A percentile compares a stretch with the other conserved stretches of the same genome.
Evolutionary conservation across 2,888 invertebrate genomes (phyloP).

Genomic region (Stenotaenia linearis): DNA sequence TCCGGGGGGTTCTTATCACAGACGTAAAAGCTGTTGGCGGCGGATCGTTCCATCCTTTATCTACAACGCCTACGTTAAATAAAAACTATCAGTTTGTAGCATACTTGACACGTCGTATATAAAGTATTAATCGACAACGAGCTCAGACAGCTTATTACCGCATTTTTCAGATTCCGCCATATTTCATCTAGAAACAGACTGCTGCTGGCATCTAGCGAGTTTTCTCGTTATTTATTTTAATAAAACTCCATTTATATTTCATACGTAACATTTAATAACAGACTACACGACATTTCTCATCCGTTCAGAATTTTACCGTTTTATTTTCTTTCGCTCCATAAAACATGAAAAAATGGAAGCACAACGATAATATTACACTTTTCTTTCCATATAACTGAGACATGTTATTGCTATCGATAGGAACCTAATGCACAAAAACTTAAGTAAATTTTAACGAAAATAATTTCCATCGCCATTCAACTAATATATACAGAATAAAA

Average conservation of each 20-base stretch:
- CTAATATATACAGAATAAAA: neutral
- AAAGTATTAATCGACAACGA: too few species aligned
- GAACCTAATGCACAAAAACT: neutral
- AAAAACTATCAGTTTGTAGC: neutral
- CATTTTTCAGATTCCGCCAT: neutral
- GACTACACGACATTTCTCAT: too few species aligned
- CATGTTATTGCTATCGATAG: neutral
- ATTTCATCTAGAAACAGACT: too few species aligned
- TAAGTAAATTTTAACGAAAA: neutral
- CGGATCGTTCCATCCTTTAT: constrained; percentile 1
- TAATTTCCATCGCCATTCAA: neutral
- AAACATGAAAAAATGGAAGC: neutral
- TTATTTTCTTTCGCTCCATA: neutral
- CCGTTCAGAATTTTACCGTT: neutral
- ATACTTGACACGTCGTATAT: neutral
- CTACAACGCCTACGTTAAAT: neutral
- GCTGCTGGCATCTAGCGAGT: too few species aligned
- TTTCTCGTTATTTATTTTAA: too few species aligned
- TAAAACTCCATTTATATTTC: too few species aligned
- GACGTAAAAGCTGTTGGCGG: neutral
- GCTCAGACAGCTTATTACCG: neutral
- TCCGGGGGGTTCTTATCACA: neutral
- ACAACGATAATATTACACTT: neutral
- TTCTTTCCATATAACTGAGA: neutral
- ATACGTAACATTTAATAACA: too few species aligned